Evolutionary conservation across 2,888 invertebrate species (phyloP), one percentile per base, ranked within the genome.

Genomic region (Microctonus aethiopoides): DNA sequence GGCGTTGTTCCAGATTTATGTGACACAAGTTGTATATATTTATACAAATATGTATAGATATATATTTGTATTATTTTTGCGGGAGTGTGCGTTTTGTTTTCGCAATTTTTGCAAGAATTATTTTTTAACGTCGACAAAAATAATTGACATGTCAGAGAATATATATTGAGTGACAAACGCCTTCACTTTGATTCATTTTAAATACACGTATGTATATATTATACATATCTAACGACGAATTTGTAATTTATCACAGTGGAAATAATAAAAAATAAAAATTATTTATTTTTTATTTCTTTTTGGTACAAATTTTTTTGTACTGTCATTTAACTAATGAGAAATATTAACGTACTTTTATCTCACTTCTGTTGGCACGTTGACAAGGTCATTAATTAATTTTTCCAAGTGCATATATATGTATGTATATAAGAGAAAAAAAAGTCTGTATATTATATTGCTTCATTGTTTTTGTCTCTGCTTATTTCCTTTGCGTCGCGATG

Each of bases 1-100:
- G 72, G 68, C 70, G 72, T 70, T 59, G 68, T 41, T 66, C 66
- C 66, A 66, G 66, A 29, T 24, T 66, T 56, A 41, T 41, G 57
- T 57, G 56, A 66, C 26, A 66, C 29, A 29, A 3, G 29, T 29
- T 29, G 29, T 29, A 29, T 46, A 16, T 1, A 2, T 7, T 46
- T 46, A 46, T n/a, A 46, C 16, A n/a, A 6, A n/a, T 46, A 46
- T 16, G 16, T 46, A 39, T 39, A 39, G 13, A 39, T 24, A 10
- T 34, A 16, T n/a, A n/a, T n/a, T n/a, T n/a, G n/a, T n/a, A n/a
- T n/a, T n/a, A n/a, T n/a, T n/a, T 54, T 39, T n/a, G 54, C 52
- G 57, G 39, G 57, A 7, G 29, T 39, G 24, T 26, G 54, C 57
- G 51, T 57, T 66, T 39, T 39, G 54, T 65, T 66, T 39, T 26